A percentile compares a stretch with the other conserved stretches of the same genome.
Evolutionary conservation across 1,140 invertebrate genomes (phyloP).

Genomic region (Pinna nobilis): DNA sequence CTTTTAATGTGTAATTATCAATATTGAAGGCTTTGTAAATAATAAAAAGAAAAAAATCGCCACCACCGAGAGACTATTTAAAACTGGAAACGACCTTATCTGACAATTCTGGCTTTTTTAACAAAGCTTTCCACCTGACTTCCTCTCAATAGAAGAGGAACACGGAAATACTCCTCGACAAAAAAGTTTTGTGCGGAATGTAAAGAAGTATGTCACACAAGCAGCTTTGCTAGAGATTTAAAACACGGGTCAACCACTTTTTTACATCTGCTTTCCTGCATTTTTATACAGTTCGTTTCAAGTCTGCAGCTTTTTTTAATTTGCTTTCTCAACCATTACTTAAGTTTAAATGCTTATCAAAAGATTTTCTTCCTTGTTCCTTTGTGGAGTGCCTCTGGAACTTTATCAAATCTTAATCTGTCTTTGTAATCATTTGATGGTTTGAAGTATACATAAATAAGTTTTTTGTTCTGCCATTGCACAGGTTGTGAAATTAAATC

Average conservation of each 20-base stretch:
- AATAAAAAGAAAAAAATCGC: no score
- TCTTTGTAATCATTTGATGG: no score
- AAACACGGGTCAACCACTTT: constrained; percentile 2
- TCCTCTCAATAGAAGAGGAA: constrained; percentile 4
- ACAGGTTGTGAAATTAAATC: no score
- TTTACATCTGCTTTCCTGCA: constrained; percentile 16
- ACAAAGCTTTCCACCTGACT: constrained; percentile 18
- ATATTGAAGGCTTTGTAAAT: no score
- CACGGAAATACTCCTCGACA: constrained; percentile 24
- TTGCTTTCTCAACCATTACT: constrained; percentile 16
- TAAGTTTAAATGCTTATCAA: constrained; percentile 24
- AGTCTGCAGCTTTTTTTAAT: constrained; percentile 12
- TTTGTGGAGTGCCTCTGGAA: constrained; percentile 3
- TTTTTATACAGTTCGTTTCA: constrained; percentile 2
- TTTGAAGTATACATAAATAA: no score
- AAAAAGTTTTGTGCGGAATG: constrained; percentile 1
- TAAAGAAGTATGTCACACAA: constrained; percentile 27
- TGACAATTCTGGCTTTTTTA: no score
- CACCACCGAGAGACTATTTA: no score
- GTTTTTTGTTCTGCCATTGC: no score
- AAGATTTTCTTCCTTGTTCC: constrained; percentile 23
- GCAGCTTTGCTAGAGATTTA: constrained; percentile 13
- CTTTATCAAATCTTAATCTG: no score
- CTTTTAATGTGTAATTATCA: no score
- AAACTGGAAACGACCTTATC: no score